A percentile compares a stretch with the other conserved stretches of the same genome.
phyloP scores from a whole-genome alignment of 2,113 vertebrate genomes.

The Callithrix jacchus region DNA sequence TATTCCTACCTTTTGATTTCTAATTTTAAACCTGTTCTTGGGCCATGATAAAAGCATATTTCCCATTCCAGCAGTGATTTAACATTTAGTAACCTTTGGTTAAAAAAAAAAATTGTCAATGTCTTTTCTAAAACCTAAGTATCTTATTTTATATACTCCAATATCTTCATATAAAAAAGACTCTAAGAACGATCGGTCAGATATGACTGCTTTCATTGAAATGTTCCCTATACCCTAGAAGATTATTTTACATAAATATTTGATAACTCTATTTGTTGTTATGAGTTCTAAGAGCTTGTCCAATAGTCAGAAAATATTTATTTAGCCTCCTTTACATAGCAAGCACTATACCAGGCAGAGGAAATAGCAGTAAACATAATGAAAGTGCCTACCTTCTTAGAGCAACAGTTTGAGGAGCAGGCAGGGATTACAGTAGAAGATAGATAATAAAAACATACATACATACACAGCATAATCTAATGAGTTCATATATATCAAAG shows the following conservation, averaged over 20 bases:
- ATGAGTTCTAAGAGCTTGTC: slow-evolving; percentile 14
- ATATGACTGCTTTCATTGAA: slow-evolving; percentile 9
- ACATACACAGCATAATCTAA: background rate
- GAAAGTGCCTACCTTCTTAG: background rate
- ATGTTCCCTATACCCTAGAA: background rate
- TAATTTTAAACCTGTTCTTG: slow-evolving; percentile 17
- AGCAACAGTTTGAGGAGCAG: background rate
- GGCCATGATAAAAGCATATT: background rate
- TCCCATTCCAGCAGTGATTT: background rate
- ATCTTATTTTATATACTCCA: background rate
- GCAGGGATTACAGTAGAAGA: background rate
- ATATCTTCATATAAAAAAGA: slow-evolving; percentile 16
- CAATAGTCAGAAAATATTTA: slow-evolving; percentile 30
- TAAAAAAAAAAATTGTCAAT: background rate
- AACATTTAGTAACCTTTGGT: background rate
- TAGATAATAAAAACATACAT: background rate
- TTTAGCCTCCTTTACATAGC: background rate
- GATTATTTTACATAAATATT: slow-evolving; percentile 45
- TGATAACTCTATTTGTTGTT: slow-evolving; percentile 4
- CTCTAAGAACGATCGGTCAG: slow-evolving; percentile 9
- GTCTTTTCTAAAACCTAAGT: slow-evolving; percentile 8
- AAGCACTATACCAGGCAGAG: slow-evolving; percentile 1
- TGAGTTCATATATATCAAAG: background rate
- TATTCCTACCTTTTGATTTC: background rate
- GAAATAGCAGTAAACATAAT: slow-evolving; percentile 28